Evolutionary conservation across 1,140 invertebrate species (phyloP).

Genomic region (Melitaea cinxia): DNA sequence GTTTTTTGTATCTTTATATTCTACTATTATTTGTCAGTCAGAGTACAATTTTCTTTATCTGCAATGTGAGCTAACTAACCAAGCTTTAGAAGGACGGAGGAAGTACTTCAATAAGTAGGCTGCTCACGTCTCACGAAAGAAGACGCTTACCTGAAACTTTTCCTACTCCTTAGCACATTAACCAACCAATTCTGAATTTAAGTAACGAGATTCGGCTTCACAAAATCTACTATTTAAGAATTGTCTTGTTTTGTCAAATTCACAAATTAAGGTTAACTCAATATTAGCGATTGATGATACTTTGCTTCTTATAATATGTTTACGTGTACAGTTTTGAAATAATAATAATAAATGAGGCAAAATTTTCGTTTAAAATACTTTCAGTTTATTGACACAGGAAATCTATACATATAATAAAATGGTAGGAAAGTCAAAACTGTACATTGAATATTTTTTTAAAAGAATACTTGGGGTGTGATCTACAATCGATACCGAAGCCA

Average conservation of each 20-base stretch:
- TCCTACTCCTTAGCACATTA: constrained; percentile 76
- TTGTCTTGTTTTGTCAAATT: constrained; percentile 2
- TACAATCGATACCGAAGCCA: no score
- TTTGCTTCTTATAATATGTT: no score
- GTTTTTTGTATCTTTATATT: not conserved
- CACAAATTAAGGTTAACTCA: not conserved
- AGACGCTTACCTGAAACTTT: constrained; percentile 79
- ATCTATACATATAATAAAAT: no score
- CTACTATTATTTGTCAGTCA: not conserved
- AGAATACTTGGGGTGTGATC: no score
- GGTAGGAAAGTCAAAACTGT: no score
- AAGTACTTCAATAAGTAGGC: constrained; percentile 54
- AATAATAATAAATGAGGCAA: no score
- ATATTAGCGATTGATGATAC: no score
- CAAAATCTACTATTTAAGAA: constrained; percentile 25
- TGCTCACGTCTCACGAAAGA: constrained; percentile 71
- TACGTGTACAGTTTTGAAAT: no score
- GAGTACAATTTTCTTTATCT: constrained; percentile 26
- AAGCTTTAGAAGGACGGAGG: constrained; percentile 31
- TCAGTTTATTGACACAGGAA: no score
- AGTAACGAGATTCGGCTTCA: constrained; percentile 36
- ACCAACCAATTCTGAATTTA: constrained; percentile 51
- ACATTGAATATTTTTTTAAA: no score
- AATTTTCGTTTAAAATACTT: no score
- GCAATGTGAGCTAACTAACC: constrained; percentile 34